Evolutionary conservation across 2,113 vertebrate species (phyloP).

Genomic region (Cromileptes altivelis): DNA sequence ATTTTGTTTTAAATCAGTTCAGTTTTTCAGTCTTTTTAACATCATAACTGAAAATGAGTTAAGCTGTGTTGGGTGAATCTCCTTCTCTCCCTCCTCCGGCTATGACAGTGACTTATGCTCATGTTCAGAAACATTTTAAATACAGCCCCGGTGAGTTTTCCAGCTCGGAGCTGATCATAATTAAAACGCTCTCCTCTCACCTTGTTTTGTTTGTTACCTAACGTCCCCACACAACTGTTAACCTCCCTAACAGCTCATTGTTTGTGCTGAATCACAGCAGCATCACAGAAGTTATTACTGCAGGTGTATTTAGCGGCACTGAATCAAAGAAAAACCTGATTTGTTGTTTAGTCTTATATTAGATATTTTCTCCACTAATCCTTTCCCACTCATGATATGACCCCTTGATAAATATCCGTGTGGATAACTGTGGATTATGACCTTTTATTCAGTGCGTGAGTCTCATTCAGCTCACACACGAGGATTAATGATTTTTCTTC

Average conservation of each 20-base stretch:
- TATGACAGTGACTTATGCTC: background rate
- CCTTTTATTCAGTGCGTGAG: conserved; percentile 5
- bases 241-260: conserved; percentile 8
- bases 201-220: conserved; percentile 37
- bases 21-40: background rate
- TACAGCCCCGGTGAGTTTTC: conserved; percentile 13
- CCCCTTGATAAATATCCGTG: conserved; percentile 20
- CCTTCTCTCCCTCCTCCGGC: background rate
- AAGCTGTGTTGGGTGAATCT: background rate
- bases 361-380: conserved; percentile 14
- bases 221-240: conserved; percentile 23
- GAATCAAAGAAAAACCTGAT: background rate
- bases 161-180: conserved; percentile 31
- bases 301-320: background rate
- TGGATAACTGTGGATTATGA: conserved; percentile 25
- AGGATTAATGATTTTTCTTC: conserved; percentile 8
- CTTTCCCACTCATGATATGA: conserved; percentile 4
- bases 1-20: background rate
- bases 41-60: conserved; percentile 2
- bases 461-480: conserved; percentile 2
- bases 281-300: background rate
- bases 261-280: conserved; percentile 18
- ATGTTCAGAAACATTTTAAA: conserved; percentile 4
- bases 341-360: background rate
- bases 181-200: conserved; percentile 44